Base-by-base conservation (phyloP, 2,888 invertebrate genomes). In the Erebia epiphron region DNA sequence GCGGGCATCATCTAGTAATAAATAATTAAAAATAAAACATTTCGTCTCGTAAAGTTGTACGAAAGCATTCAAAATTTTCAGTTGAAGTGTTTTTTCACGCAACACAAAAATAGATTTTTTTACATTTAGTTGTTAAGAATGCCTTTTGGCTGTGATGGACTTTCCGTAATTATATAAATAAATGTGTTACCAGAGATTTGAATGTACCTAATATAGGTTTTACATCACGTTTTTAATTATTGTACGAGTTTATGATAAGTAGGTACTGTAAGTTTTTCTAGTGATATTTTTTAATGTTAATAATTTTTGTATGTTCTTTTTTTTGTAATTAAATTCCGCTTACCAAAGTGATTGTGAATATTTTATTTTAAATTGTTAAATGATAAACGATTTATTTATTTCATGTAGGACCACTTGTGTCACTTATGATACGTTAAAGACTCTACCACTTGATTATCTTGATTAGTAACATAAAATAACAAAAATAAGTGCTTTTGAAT, bases 311-410 rank as follows among this genome's bases (percentile, higher is more conserved):
- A 87, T 86, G 86, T 83, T 84, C 86, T 76, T 87, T 66, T 67
- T 67, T 89, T 88, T 87, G 82, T 84, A 82, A 91, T 87, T 88
- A 92, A 90, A 91, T 82, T 87, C 86, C 87, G 89, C 90, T 91
- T 89, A 90, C 92, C 92, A 91, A 92, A 90, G 90, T 73, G 69
- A 58, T 9, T 58, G 56, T 60, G 58, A 1, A 49, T 43, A 35
- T 69, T 69, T 49, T 63, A 57, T 69, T 62, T 62, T 7, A 35
- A 35, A 35, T 35, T 35, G 35, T 7, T 7, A 7, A 35, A n/a
- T n/a, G n/a, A n/a, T n/a, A n/a, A n/a, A n/a, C n/a, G n/a, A n/a
- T n/a, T n/a, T n/a, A n/a, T n/a, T n/a, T n/a, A n/a, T n/a, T n/a
- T n/a, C n/a, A n/a, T n/a, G n/a, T n/a, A n/a, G n/a, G n/a, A n/a